Evolutionary conservation across 2,113 vertebrate species (phyloP).

Genomic region (Scartelaos histophorus): DNA sequence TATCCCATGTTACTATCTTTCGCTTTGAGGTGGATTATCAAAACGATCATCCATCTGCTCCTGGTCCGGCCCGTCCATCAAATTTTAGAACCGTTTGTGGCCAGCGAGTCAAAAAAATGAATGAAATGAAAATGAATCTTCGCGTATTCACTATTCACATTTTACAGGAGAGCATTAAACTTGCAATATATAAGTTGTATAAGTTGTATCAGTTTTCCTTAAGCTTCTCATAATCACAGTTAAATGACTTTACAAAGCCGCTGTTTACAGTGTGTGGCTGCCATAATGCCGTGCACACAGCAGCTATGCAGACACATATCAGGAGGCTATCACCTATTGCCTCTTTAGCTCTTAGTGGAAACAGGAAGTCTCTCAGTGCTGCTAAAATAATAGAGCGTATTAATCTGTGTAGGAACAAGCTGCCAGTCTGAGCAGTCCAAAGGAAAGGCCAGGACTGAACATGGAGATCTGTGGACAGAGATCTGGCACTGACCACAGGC

Average conservation of each 20-base stretch:
- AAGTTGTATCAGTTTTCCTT: neutral
- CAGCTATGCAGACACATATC: neutral
- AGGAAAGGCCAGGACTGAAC: conserved; percentile 11
- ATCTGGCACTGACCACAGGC: too few species aligned
- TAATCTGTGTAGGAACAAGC: conserved; percentile 1
- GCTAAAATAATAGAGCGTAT: neutral
- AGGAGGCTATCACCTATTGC: neutral
- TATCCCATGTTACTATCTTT: too few species aligned
- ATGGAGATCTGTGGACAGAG: neutral
- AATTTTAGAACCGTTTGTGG: too few species aligned
- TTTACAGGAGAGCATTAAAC: neutral
- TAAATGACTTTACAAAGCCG: too few species aligned
- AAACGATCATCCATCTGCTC: too few species aligned
- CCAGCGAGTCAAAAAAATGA: too few species aligned
- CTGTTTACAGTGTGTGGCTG: neutral
- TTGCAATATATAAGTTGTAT: too few species aligned
- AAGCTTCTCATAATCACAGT: neutral
- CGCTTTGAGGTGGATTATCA: too few species aligned
- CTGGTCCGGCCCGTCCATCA: too few species aligned
- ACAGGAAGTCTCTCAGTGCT: conserved; percentile 6
- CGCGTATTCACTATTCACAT: too few species aligned
- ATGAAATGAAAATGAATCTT: too few species aligned
- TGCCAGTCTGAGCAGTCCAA: conserved; percentile 13
- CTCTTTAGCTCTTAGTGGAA: neutral
- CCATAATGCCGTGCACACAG: neutral